Conservation (phyloP, 2,888 invertebrate genomes). For the Schrankia costaestrigalis region DNA sequence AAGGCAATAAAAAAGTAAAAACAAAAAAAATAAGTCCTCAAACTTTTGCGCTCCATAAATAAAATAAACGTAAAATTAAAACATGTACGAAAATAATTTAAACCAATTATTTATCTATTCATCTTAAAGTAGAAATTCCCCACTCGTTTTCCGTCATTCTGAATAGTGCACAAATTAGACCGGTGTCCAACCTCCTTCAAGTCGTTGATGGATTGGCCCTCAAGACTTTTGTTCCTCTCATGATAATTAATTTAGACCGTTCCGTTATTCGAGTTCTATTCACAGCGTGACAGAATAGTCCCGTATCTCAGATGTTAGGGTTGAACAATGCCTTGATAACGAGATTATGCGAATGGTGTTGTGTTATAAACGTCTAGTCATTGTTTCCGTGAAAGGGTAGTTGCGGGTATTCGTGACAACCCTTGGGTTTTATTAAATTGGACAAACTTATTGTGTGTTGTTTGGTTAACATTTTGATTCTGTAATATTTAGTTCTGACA, state of each 20-base stretch:
- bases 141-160: conserved; percentile 15
- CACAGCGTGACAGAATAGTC: conserved; percentile 29
- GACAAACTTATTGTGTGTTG: not conserved
- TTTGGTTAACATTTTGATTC: too few relatives aligned
- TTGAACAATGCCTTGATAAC: conserved; percentile 32
- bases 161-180: conserved; percentile 39
- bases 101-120: too few relatives aligned
- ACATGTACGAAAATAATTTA: too few relatives aligned
- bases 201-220: conserved; percentile 51
- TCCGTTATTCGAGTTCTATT: conserved; percentile 38
- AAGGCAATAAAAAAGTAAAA: too few relatives aligned
- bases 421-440: conserved; percentile 6
- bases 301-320: conserved; percentile 32
- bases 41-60: too few relatives aligned
- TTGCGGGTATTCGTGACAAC: conserved; percentile 16
- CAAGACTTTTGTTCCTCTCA: conserved; percentile 53
- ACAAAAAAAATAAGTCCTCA: too few relatives aligned
- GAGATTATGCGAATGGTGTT: conserved; percentile 31
- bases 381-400: conserved; percentile 27
- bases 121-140: conserved; percentile 16
- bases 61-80: too few relatives aligned
- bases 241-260: conserved; percentile 56
- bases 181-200: conserved; percentile 50
- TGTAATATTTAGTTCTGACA: too few relatives aligned
- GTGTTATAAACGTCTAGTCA: conserved; percentile 26